A percentile compares a stretch with the other conserved stretches of the same genome.
Evolutionary conservation across 2,888 invertebrate genomes (phyloP).

Genomic region (Drosophila subquinaria): DNA sequence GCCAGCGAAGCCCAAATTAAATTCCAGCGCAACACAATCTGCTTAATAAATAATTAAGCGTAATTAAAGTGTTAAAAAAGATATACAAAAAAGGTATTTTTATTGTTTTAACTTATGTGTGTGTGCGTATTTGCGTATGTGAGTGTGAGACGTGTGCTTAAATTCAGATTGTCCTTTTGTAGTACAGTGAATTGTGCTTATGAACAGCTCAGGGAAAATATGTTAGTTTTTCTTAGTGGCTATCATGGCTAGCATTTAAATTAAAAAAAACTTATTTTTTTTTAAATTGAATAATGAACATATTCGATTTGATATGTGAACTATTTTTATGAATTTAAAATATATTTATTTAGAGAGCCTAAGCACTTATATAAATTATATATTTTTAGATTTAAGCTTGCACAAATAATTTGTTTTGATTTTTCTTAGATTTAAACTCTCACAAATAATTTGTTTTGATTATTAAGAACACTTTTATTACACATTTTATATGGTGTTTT

Average conservation of each 20-base stretch:
- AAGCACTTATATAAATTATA: background rate
- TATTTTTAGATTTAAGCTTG: too few species aligned
- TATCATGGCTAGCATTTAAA: background rate
- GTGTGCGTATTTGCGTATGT: slow-evolving; percentile 20
- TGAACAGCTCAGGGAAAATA: background rate
- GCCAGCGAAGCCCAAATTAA: slow-evolving; percentile 52
- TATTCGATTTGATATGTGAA: background rate
- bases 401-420: too few species aligned
- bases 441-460: too few species aligned
- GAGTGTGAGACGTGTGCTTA: slow-evolving; percentile 8
- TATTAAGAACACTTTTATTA: too few species aligned
- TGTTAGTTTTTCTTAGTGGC: background rate
- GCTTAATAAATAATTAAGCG: slow-evolving; percentile 70
- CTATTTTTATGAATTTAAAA: background rate
- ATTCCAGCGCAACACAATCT: slow-evolving; percentile 57
- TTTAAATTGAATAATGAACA: background rate
- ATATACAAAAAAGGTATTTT: slow-evolving; percentile 58
- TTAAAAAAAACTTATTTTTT: background rate
- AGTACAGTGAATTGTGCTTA: slow-evolving; percentile 27
- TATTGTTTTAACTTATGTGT: slow-evolving; percentile 39
- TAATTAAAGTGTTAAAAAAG: slow-evolving; percentile 58
- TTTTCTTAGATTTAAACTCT: too few species aligned
- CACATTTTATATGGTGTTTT: background rate
- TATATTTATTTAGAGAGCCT: background rate
- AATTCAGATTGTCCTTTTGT: slow-evolving; percentile 11